phyloP scores from a whole-genome alignment of 2,797 vertebrate genomes.

The Danio tinwini region DNA sequence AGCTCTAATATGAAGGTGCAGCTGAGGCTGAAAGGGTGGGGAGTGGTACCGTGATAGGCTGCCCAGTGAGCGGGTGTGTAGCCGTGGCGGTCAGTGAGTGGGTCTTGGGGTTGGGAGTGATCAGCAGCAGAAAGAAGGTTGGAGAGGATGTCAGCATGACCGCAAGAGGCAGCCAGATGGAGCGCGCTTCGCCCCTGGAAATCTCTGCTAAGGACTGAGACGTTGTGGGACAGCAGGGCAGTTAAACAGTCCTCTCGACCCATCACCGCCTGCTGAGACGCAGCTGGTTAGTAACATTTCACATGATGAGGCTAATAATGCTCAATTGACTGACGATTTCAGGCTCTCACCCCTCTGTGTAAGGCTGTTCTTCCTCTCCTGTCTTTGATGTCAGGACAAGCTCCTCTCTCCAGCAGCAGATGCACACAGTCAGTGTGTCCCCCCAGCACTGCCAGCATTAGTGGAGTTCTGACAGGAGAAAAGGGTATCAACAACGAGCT shows the following conservation, averaged over 20 bases:
- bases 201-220: slow-evolving; percentile 91
- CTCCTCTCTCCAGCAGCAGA: slow-evolving; percentile 92
- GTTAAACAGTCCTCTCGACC: slow-evolving; percentile 93
- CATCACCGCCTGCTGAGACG: slow-evolving; percentile 83
- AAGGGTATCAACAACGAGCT: background rate
- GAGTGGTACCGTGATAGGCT: slow-evolving; percentile 91
- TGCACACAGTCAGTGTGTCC: slow-evolving; percentile 93
- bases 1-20: background rate
- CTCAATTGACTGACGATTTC: background rate
- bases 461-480: slow-evolving; percentile 81
- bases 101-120: slow-evolving; percentile 86
- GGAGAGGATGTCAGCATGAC: slow-evolving; percentile 88
- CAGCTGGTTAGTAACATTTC: background rate
- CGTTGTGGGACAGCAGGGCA: slow-evolving; percentile 92
- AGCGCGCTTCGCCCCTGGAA: slow-evolving; percentile 91
- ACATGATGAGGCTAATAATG: background rate
- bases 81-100: slow-evolving; percentile 92
- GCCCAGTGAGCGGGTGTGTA: slow-evolving; percentile 98
- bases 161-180: slow-evolving; percentile 94
- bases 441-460: slow-evolving; percentile 95
- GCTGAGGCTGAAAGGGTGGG: background rate
- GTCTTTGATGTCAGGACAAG: slow-evolving; percentile 89
- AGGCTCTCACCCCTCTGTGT: slow-evolving; percentile 88
- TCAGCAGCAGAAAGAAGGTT: slow-evolving; percentile 89
- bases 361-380: slow-evolving; percentile 91